Percentiles rank a stretch among this genome's conserved stretches.
Evolutionary conservation across 2,888 invertebrate genomes (phyloP).

Genomic region (Drosophila hawaiiensis): DNA sequence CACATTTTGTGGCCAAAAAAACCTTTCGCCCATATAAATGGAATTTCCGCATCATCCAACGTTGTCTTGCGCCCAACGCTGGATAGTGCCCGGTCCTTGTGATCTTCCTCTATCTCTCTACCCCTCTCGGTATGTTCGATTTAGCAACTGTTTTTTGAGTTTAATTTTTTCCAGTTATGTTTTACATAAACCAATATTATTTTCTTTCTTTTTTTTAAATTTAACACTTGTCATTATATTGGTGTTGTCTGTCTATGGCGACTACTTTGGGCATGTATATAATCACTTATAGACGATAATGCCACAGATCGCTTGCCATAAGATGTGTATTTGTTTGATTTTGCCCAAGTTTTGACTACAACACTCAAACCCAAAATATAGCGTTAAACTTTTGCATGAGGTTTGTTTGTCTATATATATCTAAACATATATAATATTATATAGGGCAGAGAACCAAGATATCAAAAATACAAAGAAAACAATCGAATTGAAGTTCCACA

Average conservation of each 20-base stretch:
- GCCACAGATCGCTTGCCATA: conserved; percentile 45
- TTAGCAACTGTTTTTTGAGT: conserved; percentile 50
- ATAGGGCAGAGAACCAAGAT: conserved; percentile 36
- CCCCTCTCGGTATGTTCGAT: conserved; percentile 64
- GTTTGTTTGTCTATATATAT: conserved; percentile 41
- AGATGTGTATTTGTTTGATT: conserved; percentile 52
- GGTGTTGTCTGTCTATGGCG: conserved; percentile 42
- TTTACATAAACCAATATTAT: conserved; percentile 37
- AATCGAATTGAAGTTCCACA: conserved; percentile 4
- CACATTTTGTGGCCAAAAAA: conserved; percentile 58
- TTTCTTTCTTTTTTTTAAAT: conserved; percentile 17
- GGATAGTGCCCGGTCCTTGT: conserved; percentile 70
- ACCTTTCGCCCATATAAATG: conserved; percentile 64
- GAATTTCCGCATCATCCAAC: conserved; percentile 70
- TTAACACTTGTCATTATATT: conserved; percentile 50
- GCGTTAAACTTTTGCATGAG: conserved; percentile 62
- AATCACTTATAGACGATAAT: conserved; percentile 32
- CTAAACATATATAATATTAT: conserved; percentile 21
- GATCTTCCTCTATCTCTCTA: conserved; percentile 59
- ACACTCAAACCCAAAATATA: conserved; percentile 37
- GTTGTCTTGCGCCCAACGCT: conserved; percentile 71
- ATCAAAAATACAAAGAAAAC: conserved; percentile 18
- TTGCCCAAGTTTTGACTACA: conserved; percentile 52
- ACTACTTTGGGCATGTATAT: conserved; percentile 38
- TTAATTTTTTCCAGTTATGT: conserved; percentile 44